phyloP scores from a whole-genome alignment of 1,140 invertebrate species.

The Drosophila teissieri region DNA sequence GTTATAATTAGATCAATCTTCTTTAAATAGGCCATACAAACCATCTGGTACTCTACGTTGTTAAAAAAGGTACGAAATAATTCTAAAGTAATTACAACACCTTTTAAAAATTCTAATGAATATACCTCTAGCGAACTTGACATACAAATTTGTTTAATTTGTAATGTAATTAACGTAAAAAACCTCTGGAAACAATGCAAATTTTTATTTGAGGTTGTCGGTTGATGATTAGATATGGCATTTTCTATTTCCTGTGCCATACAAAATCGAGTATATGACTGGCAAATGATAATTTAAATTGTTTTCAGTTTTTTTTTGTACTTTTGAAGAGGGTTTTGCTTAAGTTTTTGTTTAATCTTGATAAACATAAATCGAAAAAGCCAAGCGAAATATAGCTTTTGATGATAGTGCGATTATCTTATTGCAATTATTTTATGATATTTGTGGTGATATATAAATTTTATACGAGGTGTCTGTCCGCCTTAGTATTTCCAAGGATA shows the following conservation, averaged over 20 bases:
- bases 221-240: neutral
- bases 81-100: neutral
- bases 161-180: neutral
- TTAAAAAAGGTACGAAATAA: constrained; percentile 19
- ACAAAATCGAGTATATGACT: no score
- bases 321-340: no score
- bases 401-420: no score
- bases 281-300: no score
- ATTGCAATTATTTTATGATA: no score
- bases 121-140: neutral
- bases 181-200: neutral
- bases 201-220: neutral
- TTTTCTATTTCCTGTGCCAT: neutral
- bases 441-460: no score
- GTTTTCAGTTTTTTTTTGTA: no score
- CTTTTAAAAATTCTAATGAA: neutral
- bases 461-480: neutral
- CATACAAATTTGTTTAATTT: neutral
- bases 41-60: neutral
- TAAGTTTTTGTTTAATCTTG: neutral
- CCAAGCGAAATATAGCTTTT: no score
- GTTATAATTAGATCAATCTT: constrained; percentile 17
- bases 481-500: neutral
- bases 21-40: neutral
- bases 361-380: no score